Percentiles rank a stretch among this genome's conserved stretches.
These are phyloP conservation scores for Sardinella longiceps DNA, from an alignment of 2,797 vertebrate genomes.

Conservation along the genomic window DNA sequence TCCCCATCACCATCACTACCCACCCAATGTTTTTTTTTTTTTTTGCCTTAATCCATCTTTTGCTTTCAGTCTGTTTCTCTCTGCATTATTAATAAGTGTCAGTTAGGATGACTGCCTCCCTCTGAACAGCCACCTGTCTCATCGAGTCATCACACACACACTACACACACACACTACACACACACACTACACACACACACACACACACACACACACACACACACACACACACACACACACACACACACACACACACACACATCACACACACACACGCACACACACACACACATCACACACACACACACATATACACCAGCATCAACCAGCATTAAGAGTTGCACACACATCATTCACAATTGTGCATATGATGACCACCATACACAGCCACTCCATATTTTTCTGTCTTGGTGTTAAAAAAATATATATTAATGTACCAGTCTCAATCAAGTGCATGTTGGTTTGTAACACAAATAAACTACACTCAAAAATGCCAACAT, in stretches of 20 bases:
- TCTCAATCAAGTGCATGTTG: too few species aligned
- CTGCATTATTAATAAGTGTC: slow-evolving; percentile 21
- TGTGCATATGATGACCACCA: neutral
- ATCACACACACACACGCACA: neutral
- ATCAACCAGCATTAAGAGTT: neutral
- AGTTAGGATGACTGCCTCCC: slow-evolving; percentile 9
- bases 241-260: neutral
- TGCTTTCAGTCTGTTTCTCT: neutral
- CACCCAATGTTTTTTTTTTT: neutral
- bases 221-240: slow-evolving; percentile 1
- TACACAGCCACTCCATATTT: neutral
- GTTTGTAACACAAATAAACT: too few species aligned
- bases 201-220: neutral
- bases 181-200: neutral
- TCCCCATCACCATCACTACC: neutral
- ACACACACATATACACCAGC: neutral
- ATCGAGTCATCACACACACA: neutral
- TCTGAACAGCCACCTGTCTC: slow-evolving; percentile 21
- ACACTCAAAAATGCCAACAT: too few species aligned
- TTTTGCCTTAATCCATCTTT: neutral
- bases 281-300: slow-evolving; percentile 1
- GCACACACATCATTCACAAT: too few species aligned
- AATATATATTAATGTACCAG: too few species aligned
- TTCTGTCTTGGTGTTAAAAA: too few species aligned
- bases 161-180: neutral